phyloP scores from a whole-genome alignment of 2,888 invertebrate genomes.

The Oscheius sp. region DNA sequence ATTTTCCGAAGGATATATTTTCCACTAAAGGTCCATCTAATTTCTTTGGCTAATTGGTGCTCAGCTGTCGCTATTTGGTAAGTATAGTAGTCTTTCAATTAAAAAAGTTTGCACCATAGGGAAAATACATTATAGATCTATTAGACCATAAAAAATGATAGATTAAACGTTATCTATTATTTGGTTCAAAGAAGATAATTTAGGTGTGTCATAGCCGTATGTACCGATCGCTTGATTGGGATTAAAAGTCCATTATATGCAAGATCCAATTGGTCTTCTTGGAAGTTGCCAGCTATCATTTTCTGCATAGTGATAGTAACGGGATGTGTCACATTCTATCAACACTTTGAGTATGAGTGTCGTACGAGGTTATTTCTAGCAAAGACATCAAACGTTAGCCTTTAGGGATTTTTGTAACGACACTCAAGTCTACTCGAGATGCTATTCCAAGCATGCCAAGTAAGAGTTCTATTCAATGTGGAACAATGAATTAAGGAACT shows the following conservation, averaged over 20 bases:
- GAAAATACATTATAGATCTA: no score
- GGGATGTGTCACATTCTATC: slow-evolving; percentile 62
- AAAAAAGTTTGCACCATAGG: no score
- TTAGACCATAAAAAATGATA: no score
- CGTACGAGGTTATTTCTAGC: slow-evolving; percentile 41
- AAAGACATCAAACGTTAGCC: neutral
- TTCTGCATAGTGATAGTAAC: slow-evolving; percentile 55
- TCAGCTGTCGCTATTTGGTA: slow-evolving; percentile 69
- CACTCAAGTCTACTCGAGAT: slow-evolving; percentile 62
- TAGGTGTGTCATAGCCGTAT: slow-evolving; percentile 69
- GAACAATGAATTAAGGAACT: slow-evolving; percentile 57
- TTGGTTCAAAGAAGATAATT: no score
- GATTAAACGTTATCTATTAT: no score
- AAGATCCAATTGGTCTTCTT: slow-evolving; percentile 49
- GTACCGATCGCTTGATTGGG: slow-evolving; percentile 65
- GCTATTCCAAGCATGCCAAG: slow-evolving; percentile 59
- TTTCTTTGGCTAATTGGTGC: slow-evolving; percentile 68
- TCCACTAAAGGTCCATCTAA: slow-evolving; percentile 57
- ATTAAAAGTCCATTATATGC: slow-evolving; percentile 66
- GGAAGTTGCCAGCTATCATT: slow-evolving; percentile 62
- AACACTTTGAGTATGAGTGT: slow-evolving; percentile 63
- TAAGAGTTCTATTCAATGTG: slow-evolving; percentile 30
- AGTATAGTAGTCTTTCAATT: neutral
- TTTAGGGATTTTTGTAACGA: slow-evolving; percentile 53
- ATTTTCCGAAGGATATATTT: slow-evolving; percentile 63